Percentiles rank a stretch among this genome's conserved stretches.
phyloP scores from a whole-genome alignment of 2,113 vertebrate species.

The human (Homo sapiens) region GRCh38 chr2:46789501-46790000 shows the following conservation, averaged over 20 bases:
- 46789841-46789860: not conserved
- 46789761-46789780: not conserved
- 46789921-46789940: not conserved
- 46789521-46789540: not conserved
- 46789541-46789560: not conserved
- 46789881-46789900: not conserved
- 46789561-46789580: conserved; percentile 1
- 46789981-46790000: not conserved
- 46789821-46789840: not conserved
- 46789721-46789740: conserved; percentile 2
- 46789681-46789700: conserved; percentile 53
- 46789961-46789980: conserved; percentile 35
- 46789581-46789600: conserved; percentile 60
- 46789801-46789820: conserved; percentile 17
- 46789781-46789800: not conserved
- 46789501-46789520: not conserved
- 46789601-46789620: conserved; percentile 10
- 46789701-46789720: conserved; percentile 29
- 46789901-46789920: not conserved
- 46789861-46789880: not conserved
- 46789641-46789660: conserved; percentile 15
- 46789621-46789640: conserved; percentile 9
- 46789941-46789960: not conserved
- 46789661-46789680: conserved; percentile 15
- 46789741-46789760: conserved; percentile 22